Base-by-base conservation (phyloP, 2,113 vertebrate genomes). In the Boulengeromyrus knoepffleri region DNA sequence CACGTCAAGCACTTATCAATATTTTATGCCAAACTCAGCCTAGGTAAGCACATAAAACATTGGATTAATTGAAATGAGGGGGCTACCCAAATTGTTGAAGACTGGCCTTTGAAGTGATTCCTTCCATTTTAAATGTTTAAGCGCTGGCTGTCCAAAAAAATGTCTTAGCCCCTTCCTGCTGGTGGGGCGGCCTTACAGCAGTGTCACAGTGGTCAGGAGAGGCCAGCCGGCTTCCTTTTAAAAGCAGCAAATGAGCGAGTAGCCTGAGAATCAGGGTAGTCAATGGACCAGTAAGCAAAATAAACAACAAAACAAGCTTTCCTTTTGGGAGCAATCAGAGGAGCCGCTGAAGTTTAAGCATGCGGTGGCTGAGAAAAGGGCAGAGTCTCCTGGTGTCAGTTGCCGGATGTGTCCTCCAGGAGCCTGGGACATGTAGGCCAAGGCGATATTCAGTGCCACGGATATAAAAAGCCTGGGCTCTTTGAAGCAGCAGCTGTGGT, bases 401-500 rank as follows among this genome's bases (percentile, higher is more conserved):
- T 2, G 62, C 21, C 2, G 46, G 58, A 70, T 42, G 53, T 66
- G 70, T 85, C 87, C 87, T 88, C 56, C 9, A 91, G 0, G 92
- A 94, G 90, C 93, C 91, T 90, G 46, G 94, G 94, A 94, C 92
- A 95, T 95, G 91, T 91, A 91, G 90, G 92, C 90, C 91, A 93
- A 93, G 93, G 94, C 93, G 92, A 91, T 88, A 91, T 91, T 92
- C 93, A 94, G 94, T 89, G 39, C 84, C 90, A 95, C 92, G 85
- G 92, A 91, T 94, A 95, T 94, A 93, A 95, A 95, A 95, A 95
- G 91, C 95, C 94, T 90, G 94, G 92, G 95, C 93, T 91, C 93
- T 92, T 95, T 94, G 94, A 95, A 95, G 92, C 92, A 94, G 94
- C 94, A 95, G 94, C 94, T 95, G 93, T 90, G 93, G 90, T 93